Conservation (phyloP, 1,140 invertebrate species). For the Drosophila kepulauana region DNA sequence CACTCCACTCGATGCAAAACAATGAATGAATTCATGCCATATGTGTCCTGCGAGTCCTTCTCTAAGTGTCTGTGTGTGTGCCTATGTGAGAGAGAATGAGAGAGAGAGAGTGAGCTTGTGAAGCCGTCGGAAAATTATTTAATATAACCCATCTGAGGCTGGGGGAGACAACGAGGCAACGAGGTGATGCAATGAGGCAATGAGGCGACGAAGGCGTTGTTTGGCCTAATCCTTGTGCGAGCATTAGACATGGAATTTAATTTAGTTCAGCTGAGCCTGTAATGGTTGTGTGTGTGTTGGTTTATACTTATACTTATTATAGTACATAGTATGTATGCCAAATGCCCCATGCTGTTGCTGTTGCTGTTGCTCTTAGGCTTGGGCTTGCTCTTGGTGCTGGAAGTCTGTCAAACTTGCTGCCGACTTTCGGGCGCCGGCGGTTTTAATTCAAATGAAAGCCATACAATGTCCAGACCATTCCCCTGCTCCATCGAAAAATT, state of each 20-base stretch:
- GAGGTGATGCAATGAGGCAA: conserved; percentile 40
- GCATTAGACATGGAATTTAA: conserved; percentile 83
- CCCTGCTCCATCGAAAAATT: background rate
- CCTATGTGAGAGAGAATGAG: background rate
- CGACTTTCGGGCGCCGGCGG: conserved; percentile 68
- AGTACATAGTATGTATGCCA: conserved; percentile 73
- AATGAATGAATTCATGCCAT: conserved; percentile 82
- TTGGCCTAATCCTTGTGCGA: conserved; percentile 77
- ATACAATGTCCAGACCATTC: conserved; percentile 29
- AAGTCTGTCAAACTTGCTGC: conserved; percentile 70
- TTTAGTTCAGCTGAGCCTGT: conserved; percentile 62
- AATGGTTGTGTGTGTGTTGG: conserved; percentile 9
- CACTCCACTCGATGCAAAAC: conserved; percentile 72
- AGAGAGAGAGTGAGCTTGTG: conserved; percentile 22
- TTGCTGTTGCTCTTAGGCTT: conserved; percentile 5
- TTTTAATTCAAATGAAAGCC: conserved; percentile 80
- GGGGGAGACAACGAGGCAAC: conserved; percentile 39
- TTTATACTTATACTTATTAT: conserved; percentile 22
- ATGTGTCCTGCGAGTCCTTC: conserved; percentile 50
- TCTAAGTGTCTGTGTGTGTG: conserved; percentile 16
- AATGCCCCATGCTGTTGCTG: conserved; percentile 64
- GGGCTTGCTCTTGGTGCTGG: conserved; percentile 41
- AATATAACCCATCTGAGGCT: conserved; percentile 75
- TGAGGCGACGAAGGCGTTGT: conserved; percentile 72
- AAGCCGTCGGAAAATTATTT: conserved; percentile 72